Evolutionary conservation across 2,113 vertebrate genomes (phyloP), one percentile per base, ranked within the genome.

Genomic region (Hydrochoerus hydrochaeris): DNA sequence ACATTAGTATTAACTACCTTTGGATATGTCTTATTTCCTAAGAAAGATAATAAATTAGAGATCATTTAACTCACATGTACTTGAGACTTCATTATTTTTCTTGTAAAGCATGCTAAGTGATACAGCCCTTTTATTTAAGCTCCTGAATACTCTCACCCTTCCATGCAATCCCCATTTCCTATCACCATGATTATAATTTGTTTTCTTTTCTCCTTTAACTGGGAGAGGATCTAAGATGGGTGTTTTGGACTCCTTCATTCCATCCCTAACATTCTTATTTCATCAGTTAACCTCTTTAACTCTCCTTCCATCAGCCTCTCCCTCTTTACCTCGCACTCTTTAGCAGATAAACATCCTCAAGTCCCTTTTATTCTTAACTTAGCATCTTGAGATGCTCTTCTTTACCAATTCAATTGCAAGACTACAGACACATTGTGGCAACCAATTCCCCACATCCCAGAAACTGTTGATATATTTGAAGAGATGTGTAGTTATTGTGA

Each of bases 391-490:
- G 75, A 75, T 80, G 6, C 7, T 91, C 32, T 58, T 87, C 71
- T 84, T 88, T 49, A 52, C 57, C 24, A 84, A 49, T 86, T 81
- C 16, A 93, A 26, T 75, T 69, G 7, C 19, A 81, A 91, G 52
- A 65, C 30, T 60, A 16, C 63, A 90, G 86, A 81, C 35, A 26
- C 12, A 38, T 85, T 83, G 35, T 78, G 65, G 30, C 10, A 94
- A 80, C 20, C 4, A 65, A 32, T 49, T 92, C 85, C 95, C 28
- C 20, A 65, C 3, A 90, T 38, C 35, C 24, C 62, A 54, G 38
- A 26, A 58, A 35, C 4, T 54, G 41, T 94, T 90, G 75, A n/a
- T 28, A 69, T 67, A 86, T 91, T 81, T 95, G 73, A 95, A 75
- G 62, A 58, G 28, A 67, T 7, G 14, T 20, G 24, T 20, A 75